These are phyloP conservation scores for Trigoniulus corallinus DNA, from an alignment of 1,140 invertebrate species.

Conservation along the genomic window DNA sequence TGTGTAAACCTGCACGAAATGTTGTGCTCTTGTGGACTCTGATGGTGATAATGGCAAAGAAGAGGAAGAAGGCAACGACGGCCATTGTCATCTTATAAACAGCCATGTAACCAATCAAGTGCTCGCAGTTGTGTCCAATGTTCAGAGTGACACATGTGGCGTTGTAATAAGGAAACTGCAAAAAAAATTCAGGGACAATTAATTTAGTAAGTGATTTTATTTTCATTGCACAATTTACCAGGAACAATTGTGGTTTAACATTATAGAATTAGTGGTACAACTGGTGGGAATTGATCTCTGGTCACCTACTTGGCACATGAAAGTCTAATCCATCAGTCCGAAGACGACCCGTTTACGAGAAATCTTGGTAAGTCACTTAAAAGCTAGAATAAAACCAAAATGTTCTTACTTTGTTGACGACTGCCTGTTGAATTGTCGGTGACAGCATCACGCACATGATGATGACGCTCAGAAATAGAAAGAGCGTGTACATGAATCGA, in stretches of 20 bases:
- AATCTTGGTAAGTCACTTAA: not conserved
- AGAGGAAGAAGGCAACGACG: constrained; percentile 25
- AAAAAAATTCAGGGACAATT: constrained; percentile 5
- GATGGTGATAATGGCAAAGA: constrained; percentile 24
- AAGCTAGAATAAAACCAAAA: not conserved
- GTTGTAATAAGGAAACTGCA: constrained; percentile 27
- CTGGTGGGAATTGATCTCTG: not conserved
- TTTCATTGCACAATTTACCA: not conserved
- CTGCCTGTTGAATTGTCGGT: constrained; percentile 21
- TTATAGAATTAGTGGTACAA: not conserved
- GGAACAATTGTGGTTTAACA: not conserved
- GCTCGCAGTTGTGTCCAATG: constrained; percentile 25
- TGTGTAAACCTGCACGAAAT: constrained; percentile 27
- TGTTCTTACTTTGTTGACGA: constrained; percentile 24
- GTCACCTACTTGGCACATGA: not conserved
- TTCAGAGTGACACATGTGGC: constrained; percentile 24
- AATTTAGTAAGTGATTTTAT: not conserved
- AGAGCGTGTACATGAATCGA: constrained; percentile 29
- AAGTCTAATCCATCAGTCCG: not conserved
- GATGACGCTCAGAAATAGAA: constrained; percentile 24
- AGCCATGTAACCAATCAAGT: constrained; percentile 28
- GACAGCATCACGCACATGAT: constrained; percentile 30
- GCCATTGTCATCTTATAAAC: constrained; percentile 30
- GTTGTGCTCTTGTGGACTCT: constrained; percentile 25
- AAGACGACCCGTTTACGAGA: not conserved